phyloP scores from a whole-genome alignment of 2,888 invertebrate genomes.

The Odontocerum albicorne region DNA sequence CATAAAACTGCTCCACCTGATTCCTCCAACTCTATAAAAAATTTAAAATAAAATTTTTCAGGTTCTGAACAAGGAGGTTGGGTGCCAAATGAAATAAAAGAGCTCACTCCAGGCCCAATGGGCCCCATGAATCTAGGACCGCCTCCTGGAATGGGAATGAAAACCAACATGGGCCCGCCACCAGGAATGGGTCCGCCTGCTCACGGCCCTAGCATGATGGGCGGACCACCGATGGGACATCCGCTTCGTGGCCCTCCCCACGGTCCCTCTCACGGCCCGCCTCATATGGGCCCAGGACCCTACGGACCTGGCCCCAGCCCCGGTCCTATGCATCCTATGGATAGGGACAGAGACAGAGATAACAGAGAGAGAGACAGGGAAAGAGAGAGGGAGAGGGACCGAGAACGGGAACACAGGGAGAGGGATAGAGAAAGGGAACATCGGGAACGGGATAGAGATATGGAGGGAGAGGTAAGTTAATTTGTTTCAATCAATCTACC shows the following conservation, averaged over 20 bases:
- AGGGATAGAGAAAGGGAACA: slow-evolving; percentile 36
- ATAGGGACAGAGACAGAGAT: slow-evolving; percentile 42
- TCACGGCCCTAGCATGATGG: slow-evolving; percentile 36
- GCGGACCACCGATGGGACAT: slow-evolving; percentile 39
- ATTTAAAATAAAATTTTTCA: not conserved
- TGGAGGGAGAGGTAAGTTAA: slow-evolving; percentile 37
- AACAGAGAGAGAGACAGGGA: slow-evolving; percentile 43
- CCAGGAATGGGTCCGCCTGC: slow-evolving; percentile 38
- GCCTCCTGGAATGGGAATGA: slow-evolving; percentile 39
- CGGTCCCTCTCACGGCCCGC: slow-evolving; percentile 40
- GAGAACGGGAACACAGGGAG: slow-evolving; percentile 40
- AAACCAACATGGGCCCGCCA: slow-evolving; percentile 42
- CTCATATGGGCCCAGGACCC: slow-evolving; percentile 39
- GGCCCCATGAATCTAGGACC: slow-evolving; percentile 39
- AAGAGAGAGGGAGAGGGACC: slow-evolving; percentile 40
- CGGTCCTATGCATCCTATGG: slow-evolving; percentile 43
- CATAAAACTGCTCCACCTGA: too few species aligned
- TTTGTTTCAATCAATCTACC: too few species aligned
- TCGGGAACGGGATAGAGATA: slow-evolving; percentile 43
- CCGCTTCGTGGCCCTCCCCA: slow-evolving; percentile 41
- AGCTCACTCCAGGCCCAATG: slow-evolving; percentile 64
- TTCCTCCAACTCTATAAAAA: not conserved
- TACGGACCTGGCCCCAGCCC: slow-evolving; percentile 37
- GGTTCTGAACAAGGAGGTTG: slow-evolving; percentile 47
- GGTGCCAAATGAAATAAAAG: slow-evolving; percentile 69